Percentiles rank a stretch among this genome's conserved stretches.
These are phyloP conservation scores for Poecilia gillii DNA, from an alignment of 2,797 vertebrate species.

Conservation along the genomic window DNA sequence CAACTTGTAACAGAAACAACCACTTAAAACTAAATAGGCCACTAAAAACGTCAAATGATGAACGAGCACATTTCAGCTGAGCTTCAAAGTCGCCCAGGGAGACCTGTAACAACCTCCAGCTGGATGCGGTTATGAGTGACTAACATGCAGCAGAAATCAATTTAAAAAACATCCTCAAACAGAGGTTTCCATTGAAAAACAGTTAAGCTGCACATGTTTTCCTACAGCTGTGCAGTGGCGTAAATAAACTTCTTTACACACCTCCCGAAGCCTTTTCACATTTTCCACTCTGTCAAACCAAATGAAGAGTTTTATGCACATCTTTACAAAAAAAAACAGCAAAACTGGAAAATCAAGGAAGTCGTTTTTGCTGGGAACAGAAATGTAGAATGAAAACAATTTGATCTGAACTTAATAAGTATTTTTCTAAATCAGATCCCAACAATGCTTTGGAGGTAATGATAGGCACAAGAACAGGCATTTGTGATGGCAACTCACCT, in stretches of 20 bases:
- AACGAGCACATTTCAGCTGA: conserved; percentile 23
- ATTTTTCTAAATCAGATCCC: not conserved
- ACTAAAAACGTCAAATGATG: conserved; percentile 37
- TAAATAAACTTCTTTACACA: conserved; percentile 17
- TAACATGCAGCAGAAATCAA: conserved; percentile 54
- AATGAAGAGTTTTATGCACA: not conserved
- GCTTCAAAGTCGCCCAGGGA: conserved; percentile 47
- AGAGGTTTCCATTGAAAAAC: conserved; percentile 53
- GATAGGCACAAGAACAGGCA: not conserved
- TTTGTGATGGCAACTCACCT: conserved; percentile 1
- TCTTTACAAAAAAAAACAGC: not conserved
- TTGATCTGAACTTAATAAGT: not conserved
- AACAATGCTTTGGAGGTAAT: conserved; percentile 4
- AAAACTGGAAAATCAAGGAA: not conserved
- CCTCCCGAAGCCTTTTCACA: not conserved
- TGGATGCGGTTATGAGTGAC: conserved; percentile 66
- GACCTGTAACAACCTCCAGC: conserved; percentile 61
- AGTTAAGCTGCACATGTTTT: conserved; percentile 40
- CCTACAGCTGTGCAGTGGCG: conserved; percentile 31
- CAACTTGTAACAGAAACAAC: conserved; percentile 47
- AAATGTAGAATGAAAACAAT: not conserved
- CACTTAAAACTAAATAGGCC: conserved; percentile 52
- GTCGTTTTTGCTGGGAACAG: not conserved
- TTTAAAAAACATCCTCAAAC: conserved; percentile 49
- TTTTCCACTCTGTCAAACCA: conserved; percentile 4